Conservation (phyloP, 35 echinoderm and acorn worm species). For the Diadema setosum region DNA sequence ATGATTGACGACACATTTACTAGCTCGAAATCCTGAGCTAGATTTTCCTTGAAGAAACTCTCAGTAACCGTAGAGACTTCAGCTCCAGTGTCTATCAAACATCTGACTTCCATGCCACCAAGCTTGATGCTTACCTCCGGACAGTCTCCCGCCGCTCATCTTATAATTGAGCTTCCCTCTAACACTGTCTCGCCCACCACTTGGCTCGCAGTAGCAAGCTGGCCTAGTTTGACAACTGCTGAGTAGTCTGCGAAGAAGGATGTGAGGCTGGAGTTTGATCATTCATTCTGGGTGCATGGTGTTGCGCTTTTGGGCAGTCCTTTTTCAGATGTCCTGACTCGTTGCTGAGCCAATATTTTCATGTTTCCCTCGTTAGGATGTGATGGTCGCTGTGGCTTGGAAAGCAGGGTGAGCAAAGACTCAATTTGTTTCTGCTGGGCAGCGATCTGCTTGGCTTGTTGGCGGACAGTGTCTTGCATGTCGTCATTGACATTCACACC, state of each 20-base stretch:
- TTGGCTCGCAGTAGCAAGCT: neutral
- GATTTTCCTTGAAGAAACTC: neutral
- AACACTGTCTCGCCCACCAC: neutral
- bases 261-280: too few species aligned
- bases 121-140: neutral
- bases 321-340: too few species aligned
- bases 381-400: neutral
- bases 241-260: too few species aligned
- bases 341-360: too few species aligned
- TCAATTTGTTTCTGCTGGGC: conserved; percentile 23
- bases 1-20: neutral
- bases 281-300: too few species aligned
- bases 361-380: too few species aligned
- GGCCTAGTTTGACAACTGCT: too few species aligned
- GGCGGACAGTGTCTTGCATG: neutral
- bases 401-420: neutral
- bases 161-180: neutral
- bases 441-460: neutral
- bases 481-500: too few species aligned
- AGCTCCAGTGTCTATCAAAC: conserved; percentile 31
- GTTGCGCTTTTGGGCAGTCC: too few species aligned
- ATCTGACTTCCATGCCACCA: neutral
- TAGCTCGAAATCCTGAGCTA: neutral
- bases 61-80: conserved; percentile 21
- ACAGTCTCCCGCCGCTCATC: neutral